A percentile compares a stretch with the other conserved stretches of the same genome.
phyloP scores from a whole-genome alignment of 2,113 vertebrate species.

The Butorides virescens region DNA sequence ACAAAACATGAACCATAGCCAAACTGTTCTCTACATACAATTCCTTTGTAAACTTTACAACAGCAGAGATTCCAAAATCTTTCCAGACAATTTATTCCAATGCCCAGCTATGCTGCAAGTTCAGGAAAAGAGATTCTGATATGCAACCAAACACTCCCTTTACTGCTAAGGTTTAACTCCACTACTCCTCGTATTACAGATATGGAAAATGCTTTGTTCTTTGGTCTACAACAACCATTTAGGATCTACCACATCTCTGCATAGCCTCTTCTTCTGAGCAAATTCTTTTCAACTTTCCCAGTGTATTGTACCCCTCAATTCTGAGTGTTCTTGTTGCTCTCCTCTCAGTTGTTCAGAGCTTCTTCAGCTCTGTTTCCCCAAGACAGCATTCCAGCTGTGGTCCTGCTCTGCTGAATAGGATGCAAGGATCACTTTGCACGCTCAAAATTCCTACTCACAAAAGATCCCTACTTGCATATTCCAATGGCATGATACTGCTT shows the following conservation, averaged over 20 bases:
- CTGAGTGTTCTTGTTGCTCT: neutral
- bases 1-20: neutral
- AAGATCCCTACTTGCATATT: neutral
- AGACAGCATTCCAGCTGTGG: neutral
- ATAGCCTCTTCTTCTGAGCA: neutral
- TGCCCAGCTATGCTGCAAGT: neutral
- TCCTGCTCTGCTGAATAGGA: neutral
- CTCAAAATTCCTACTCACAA: neutral
- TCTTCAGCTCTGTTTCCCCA: neutral
- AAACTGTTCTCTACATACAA: neutral
- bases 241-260: neutral
- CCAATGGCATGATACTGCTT: neutral
- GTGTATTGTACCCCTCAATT: neutral
- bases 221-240: neutral
- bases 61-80: neutral
- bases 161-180: neutral
- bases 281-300: neutral
- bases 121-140: neutral
- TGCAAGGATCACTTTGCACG: neutral
- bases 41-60: neutral
- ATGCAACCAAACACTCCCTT: neutral
- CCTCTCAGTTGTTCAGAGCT: neutral
- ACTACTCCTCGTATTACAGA: neutral
- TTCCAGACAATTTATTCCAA: neutral
- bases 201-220: fast-evolving